Percentiles rank a stretch among this genome's conserved stretches.
Evolutionary conservation across 2,113 vertebrate species (phyloP).

Genomic region (Chaetorhynchus papuensis): DNA sequence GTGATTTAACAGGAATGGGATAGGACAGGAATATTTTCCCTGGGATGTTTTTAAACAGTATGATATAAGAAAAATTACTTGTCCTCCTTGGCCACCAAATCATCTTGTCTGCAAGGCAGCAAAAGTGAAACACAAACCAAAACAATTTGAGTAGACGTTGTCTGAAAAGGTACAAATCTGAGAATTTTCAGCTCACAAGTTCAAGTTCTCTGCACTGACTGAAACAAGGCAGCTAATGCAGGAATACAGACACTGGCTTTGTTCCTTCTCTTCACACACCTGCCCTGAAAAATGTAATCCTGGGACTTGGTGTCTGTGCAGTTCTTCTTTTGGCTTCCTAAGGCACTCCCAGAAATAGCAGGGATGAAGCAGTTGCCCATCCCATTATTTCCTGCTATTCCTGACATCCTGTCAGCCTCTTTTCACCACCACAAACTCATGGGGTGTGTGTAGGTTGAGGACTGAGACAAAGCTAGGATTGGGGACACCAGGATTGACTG

Average conservation of each 20-base stretch:
- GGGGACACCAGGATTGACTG: background rate
- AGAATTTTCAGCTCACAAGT: background rate
- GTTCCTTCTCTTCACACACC: background rate
- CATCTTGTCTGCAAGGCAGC: background rate
- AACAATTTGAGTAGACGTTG: background rate
- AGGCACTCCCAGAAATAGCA: background rate
- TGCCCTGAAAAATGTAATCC: background rate
- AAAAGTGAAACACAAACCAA: background rate
- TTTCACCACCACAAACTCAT: background rate
- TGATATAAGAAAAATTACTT: background rate
- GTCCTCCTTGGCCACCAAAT: background rate
- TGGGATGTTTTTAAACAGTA: background rate
- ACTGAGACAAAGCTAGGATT: background rate
- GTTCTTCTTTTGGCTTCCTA: background rate
- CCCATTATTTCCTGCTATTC: background rate
- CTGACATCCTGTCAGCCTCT: background rate
- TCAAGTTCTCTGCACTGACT: background rate
- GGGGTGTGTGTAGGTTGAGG: background rate
- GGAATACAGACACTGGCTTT: background rate
- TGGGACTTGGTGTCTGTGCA: background rate
- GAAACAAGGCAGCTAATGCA: background rate
- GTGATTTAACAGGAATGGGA: background rate
- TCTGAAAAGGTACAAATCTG: background rate
- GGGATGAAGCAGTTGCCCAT: background rate
- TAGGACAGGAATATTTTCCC: background rate